A percentile compares a stretch with the other conserved stretches of the same genome.
Conservation (phyloP, 2,888 invertebrate species). For the Scaeva pyrastri region DNA sequence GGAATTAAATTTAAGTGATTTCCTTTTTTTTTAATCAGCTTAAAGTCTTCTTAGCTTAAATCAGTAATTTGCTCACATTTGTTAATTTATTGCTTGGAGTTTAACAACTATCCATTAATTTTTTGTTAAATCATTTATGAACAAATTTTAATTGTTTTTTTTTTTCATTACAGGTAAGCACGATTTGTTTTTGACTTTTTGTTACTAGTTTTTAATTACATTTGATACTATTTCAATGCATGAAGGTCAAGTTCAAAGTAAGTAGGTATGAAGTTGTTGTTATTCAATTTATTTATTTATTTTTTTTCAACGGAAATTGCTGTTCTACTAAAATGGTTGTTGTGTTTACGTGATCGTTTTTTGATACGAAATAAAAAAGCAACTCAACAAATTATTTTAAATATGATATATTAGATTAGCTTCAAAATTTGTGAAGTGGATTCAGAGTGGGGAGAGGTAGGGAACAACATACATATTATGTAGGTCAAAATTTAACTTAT, state of each 20-base stretch:
- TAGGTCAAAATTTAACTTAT: too few species aligned
- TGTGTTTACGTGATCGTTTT: background rate
- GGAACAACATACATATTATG: too few species aligned
- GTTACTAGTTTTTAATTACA: conserved; percentile 33
- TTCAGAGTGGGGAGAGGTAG: too few species aligned
- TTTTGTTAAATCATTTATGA: background rate
- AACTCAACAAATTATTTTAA: background rate
- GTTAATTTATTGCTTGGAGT: background rate
- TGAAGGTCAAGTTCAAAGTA: conserved; percentile 51
- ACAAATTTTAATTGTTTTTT: conserved; percentile 16
- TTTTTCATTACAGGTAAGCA: conserved; percentile 63
- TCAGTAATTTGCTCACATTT: background rate
- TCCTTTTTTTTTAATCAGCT: background rate
- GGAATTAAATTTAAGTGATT: background rate
- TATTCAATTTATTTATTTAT: background rate
- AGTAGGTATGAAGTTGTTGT: background rate
- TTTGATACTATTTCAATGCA: conserved; percentile 2
- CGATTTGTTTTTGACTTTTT: background rate
- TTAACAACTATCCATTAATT: background rate
- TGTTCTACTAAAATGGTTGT: background rate
- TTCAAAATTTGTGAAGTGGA: too few species aligned
- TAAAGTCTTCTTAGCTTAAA: background rate
- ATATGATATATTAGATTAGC: background rate
- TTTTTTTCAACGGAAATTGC: background rate
- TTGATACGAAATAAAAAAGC: background rate